Evolutionary conservation across 2,797 vertebrate species (phyloP).

Genomic region (Dicrostonyx torquatus): DNA sequence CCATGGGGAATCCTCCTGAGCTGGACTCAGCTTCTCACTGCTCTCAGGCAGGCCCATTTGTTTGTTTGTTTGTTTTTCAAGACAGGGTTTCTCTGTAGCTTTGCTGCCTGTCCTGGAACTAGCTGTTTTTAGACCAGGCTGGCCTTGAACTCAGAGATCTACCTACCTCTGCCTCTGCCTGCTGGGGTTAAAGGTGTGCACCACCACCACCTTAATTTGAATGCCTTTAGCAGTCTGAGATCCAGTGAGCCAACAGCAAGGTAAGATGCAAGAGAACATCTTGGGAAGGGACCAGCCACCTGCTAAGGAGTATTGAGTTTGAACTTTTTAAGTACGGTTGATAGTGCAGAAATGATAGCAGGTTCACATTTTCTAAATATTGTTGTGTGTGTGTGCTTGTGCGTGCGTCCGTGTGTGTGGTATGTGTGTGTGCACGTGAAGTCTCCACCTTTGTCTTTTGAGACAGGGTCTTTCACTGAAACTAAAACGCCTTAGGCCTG

Average conservation of each 20-base stretch:
- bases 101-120: too few relatives aligned
- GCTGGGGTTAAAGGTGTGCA: too few relatives aligned
- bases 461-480: not conserved
- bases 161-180: too few relatives aligned
- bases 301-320: not conserved
- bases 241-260: not conserved
- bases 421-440: too few relatives aligned
- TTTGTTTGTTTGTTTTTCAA: too few relatives aligned
- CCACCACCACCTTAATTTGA: not conserved
- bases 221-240: slow-evolving; percentile 17
- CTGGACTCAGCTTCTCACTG: not conserved
- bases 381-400: not conserved
- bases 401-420: not conserved
- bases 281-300: not conserved
- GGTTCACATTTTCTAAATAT: slow-evolving; percentile 3
- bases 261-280: not conserved
- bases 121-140: too few relatives aligned
- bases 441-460: not conserved
- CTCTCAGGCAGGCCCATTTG: not conserved
- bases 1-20: not conserved
- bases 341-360: not conserved
- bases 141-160: too few relatives aligned
- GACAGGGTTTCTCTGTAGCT: too few relatives aligned
- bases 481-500: not conserved
- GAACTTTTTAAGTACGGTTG: not conserved